These are phyloP conservation scores for Mylabris phalerata DNA, from an alignment of 1,140 invertebrate genomes.

Conservation along the genomic window DNA sequence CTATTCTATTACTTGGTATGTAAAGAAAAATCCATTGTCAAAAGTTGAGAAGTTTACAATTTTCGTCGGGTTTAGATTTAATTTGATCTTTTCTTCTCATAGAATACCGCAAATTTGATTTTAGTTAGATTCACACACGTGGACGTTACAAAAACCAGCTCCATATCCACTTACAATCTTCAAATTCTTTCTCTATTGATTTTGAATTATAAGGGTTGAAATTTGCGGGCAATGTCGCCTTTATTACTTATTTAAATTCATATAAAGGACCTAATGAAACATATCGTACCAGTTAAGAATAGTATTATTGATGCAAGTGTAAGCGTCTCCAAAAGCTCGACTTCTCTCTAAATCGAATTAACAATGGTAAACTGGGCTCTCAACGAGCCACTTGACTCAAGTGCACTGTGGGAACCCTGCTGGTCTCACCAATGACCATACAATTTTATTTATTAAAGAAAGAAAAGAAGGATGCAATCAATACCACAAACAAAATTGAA, in stretches of 20 bases:
- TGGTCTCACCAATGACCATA: constrained; percentile 7
- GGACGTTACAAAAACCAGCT: too few species aligned
- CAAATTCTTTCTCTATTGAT: too few species aligned
- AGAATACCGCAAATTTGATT: not conserved
- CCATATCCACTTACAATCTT: too few species aligned
- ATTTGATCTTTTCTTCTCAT: constrained; percentile 29
- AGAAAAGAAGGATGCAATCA: too few species aligned
- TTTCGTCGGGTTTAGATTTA: constrained; percentile 31
- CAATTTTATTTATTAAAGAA: too few species aligned
- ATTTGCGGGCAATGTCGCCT: constrained; percentile 11
- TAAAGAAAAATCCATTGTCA: constrained; percentile 25
- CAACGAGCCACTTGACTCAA: constrained; percentile 12
- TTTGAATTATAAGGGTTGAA: too few species aligned
- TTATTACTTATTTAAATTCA: constrained; percentile 19
- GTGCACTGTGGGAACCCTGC: constrained; percentile 15
- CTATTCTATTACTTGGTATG: constrained; percentile 7
- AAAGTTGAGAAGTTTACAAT: constrained; percentile 35
- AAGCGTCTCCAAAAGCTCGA: constrained; percentile 13
- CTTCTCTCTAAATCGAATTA: constrained; percentile 7
- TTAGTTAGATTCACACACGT: too few species aligned
- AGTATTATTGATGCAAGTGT: constrained; percentile 12
- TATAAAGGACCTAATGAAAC: constrained; percentile 12
- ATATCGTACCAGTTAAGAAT: constrained; percentile 9
- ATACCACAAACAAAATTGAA: too few species aligned
- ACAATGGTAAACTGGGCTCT: constrained; percentile 15